Base-by-base conservation (phyloP, 1,140 invertebrate species). In the Listronotus oregonensis region DNA sequence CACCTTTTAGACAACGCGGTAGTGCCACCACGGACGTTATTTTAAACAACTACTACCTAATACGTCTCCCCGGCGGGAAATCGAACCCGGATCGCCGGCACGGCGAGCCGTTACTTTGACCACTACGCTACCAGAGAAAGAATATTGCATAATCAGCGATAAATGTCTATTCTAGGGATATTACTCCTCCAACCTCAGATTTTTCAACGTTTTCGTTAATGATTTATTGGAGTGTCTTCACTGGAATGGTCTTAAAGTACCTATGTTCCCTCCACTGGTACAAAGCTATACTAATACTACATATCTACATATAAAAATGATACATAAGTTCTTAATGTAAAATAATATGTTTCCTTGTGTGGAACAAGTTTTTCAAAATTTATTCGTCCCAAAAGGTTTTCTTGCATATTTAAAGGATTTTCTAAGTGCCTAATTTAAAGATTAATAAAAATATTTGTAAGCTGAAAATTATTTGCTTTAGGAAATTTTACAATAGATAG, bases 211-310 rank as follows among this genome's bases (percentile, higher is more conserved):
- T 5, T 6, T 52, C 9, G 50, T 34, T 52, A 12, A 52, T 31
- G 12, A 52, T 9, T 34, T 31, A 0, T 6, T 52, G 50, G 1
- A 52, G 50, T 11, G 18, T 34, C 12, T 17, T 18, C 11, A 49
- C 5, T 12, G 46, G 46, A 21, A 49, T 49, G 6, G 21, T 7
- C 14, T 32, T 27, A 1, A 52, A 32, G 31, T 12, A 7, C 12
- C 6, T 52, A 1, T 52, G 50, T 52, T 52, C 32, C 15, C 18
- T 52, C 50, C 50, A 34, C 32, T 52, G 21, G n/a, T 52, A 52
- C 9, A 52, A 31, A n/a, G n/a, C 9, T n/a, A 32, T 52, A 12
- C 11, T 34, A 6, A 52, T 0, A 1, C 21, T 32, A 32, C 21
- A 5, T n/a, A 52, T 32, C 1, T 3, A 27, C 1, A 27, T 27